Conservation (phyloP, 2,888 invertebrate species). For the Cerastis rubricosa region DNA sequence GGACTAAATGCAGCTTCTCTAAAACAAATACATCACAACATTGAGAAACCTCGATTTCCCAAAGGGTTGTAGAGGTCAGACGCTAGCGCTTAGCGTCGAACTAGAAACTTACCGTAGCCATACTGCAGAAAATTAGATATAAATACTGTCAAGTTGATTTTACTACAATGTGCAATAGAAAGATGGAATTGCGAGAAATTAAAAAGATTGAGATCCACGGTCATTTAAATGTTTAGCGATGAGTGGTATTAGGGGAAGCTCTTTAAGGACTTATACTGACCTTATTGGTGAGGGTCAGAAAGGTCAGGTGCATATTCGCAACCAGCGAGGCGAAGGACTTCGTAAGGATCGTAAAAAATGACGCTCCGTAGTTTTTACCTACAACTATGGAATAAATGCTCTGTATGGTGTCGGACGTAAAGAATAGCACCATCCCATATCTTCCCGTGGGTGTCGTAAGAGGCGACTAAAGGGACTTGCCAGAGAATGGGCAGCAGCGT, state of each 20-base stretch:
- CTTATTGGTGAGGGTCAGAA: neutral
- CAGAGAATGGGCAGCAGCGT: no score
- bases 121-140: neutral
- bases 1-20: slow-evolving; percentile 18
- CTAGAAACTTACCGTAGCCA: slow-evolving; percentile 45
- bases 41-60: slow-evolving; percentile 51
- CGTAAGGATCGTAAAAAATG: neutral
- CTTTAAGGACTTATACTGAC: no score
- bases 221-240: no score
- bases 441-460: no score
- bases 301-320: neutral
- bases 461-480: no score
- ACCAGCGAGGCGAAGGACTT: neutral
- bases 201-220: no score
- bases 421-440: no score
- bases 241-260: no score
- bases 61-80: slow-evolving; percentile 50
- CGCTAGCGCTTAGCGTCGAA: slow-evolving; percentile 20
- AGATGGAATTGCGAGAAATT: no score
- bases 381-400: neutral
- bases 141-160: neutral
- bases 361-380: neutral
- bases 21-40: slow-evolving; percentile 23
- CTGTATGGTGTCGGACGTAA: no score
- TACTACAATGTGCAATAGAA: no score